Conservation (phyloP, 1,140 invertebrate genomes). For the Bombus soroeensis region DNA sequence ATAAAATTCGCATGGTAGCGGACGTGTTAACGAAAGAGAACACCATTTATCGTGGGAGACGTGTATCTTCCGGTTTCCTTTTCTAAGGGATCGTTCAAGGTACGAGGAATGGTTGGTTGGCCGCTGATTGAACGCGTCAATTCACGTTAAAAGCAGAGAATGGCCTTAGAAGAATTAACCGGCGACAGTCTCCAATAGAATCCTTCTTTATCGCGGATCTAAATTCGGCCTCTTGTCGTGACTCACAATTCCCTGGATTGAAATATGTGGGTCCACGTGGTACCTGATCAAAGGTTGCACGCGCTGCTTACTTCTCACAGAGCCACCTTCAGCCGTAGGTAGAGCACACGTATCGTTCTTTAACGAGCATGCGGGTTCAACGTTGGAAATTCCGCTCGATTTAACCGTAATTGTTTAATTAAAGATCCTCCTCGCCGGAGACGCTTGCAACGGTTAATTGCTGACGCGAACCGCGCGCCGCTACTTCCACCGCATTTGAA, state of each 20-base stretch:
- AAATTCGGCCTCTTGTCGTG: conserved; percentile 48
- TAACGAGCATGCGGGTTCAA: conserved; percentile 74
- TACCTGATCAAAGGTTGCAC: conserved; percentile 59
- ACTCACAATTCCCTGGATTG: conserved; percentile 50
- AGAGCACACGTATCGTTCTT: conserved; percentile 51
- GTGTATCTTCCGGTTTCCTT: neutral
- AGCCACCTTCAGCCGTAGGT: conserved; percentile 60
- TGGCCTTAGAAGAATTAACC: conserved; percentile 21
- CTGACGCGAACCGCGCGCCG: conserved; percentile 48
- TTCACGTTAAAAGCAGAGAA: conserved; percentile 16
- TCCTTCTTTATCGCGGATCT: conserved; percentile 40
- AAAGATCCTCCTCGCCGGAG: conserved; percentile 71
- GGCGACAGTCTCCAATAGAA: conserved; percentile 1
- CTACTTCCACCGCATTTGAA: conserved; percentile 11
- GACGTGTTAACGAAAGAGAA: too few species aligned
- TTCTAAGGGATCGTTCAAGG: neutral
- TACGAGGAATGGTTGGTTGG: neutral
- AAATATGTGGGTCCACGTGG: conserved; percentile 64
- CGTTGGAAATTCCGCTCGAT: conserved; percentile 74
- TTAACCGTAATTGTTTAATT: conserved; percentile 79
- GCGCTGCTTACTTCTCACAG: neutral
- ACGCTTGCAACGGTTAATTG: conserved; percentile 56
- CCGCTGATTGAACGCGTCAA: conserved; percentile 25
- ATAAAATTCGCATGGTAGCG: too few species aligned
- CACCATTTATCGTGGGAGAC: neutral